Base-by-base conservation (phyloP, 2,888 invertebrate genomes). In the Diaphora mendica region DNA sequence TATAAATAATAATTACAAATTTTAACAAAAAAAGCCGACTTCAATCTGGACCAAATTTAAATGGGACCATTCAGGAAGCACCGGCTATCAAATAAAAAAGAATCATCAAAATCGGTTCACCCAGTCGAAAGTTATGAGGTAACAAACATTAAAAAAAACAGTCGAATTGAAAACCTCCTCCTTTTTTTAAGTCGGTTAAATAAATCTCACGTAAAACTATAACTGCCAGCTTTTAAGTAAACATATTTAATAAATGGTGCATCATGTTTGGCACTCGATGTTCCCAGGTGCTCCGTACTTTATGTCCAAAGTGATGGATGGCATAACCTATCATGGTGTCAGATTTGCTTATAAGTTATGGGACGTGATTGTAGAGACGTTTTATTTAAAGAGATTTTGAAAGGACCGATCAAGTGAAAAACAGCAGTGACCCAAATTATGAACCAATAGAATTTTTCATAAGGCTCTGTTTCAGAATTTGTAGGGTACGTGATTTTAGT, bases 181-280 rank as follows among this genome's bases (percentile, higher is more conserved):
- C n/a, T n/a, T n/a, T n/a, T n/a, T n/a, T n/a, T n/a, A n/a, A n/a
- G n/a, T n/a, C n/a, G n/a, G n/a, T n/a, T n/a, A n/a, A n/a, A n/a
- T n/a, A 55, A n/a, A 55, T 23, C 9, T n/a, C 2, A 0, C 1
- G 3, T 23, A 11, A 55, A 55, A 55, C 51, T 55, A 55, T 55
- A 2, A 23, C 23, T 51, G 5, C 9, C 51, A 11, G 51, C 11
- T 9, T 55, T 55, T 55, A n/a, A 55, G 51, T 30, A 2, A 30
- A 26, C 62, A 65, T 35, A 48, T 39, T n/a, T 70, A 68, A 79
- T 81, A 78, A 72, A 78, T 81, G 44, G 81, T 62, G 62, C 72
- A 44, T 72, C 72, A 64, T 70, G 69, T 79, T 81, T 48, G 68
- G 67, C 55, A 42, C 51, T 77, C 70, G 62, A 68, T 72, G 64